Evolutionary conservation across 2,888 invertebrate species (phyloP).

Genomic region (Thumatha senex): DNA sequence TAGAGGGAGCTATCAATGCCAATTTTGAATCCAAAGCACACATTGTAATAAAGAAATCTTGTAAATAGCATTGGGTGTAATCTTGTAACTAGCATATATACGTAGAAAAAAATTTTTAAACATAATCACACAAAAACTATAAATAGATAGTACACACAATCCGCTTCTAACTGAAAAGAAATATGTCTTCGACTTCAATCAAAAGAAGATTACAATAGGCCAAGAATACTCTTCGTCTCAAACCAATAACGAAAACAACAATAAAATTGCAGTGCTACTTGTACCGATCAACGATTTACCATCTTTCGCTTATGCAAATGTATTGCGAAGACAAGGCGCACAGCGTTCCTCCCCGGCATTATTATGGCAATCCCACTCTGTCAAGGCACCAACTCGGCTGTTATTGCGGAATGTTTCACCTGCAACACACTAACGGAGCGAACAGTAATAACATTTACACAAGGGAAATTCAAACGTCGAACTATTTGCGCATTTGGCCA

Average conservation of each 20-base stretch:
- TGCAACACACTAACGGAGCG: constrained; percentile 62
- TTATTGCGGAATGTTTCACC: constrained; percentile 73
- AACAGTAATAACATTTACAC: constrained; percentile 79
- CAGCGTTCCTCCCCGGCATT: constrained; percentile 40
- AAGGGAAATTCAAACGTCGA: constrained; percentile 80
- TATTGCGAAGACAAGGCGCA: constrained; percentile 29
- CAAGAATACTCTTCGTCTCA: no score
- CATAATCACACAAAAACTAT: no score
- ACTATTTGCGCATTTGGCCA: constrained; percentile 77
- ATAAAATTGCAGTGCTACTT: constrained; percentile 13
- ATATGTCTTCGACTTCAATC: background rate
- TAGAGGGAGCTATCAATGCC: no score
- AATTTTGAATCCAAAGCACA: no score
- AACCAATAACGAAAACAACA: background rate
- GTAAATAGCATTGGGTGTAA: no score
- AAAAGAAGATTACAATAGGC: no score
- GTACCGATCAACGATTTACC: constrained; percentile 30
- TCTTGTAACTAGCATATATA: no score
- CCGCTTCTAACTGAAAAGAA: no score
- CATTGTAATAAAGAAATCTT: no score
- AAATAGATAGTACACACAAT: no score
- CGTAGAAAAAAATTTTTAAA: no score
- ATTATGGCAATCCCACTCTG: constrained; percentile 55
- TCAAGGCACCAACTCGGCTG: constrained; percentile 50
- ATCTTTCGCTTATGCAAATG: constrained; percentile 38